These are phyloP conservation scores for Macrocentrus cingulum DNA, from an alignment of 1,140 invertebrate genomes.

Conservation along the genomic window DNA sequence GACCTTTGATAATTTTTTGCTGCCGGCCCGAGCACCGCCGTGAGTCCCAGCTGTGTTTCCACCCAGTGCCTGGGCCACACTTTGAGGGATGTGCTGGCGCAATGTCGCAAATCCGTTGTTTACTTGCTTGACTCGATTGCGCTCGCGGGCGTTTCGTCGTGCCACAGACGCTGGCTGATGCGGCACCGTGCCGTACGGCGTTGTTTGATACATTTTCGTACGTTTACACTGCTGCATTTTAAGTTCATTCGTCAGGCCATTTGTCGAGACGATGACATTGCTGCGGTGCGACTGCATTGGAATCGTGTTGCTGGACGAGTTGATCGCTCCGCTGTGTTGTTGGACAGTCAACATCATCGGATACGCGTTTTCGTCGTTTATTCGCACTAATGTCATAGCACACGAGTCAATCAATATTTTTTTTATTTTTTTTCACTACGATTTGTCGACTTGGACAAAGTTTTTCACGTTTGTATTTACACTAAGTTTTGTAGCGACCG, in stretches of 20 bases:
- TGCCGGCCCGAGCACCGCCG: constrained; percentile 65
- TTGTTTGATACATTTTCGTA: constrained; percentile 50
- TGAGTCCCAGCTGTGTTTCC: constrained; percentile 54
- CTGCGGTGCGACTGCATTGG: constrained; percentile 40
- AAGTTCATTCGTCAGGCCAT: constrained; percentile 29
- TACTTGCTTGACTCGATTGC: constrained; percentile 93
- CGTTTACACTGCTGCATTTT: constrained; percentile 44
- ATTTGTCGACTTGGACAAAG: not conserved
- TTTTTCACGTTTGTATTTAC: constrained; percentile 20
- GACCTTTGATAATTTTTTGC: constrained; percentile 92
- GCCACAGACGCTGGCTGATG: constrained; percentile 82
- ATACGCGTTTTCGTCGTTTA: constrained; percentile 39
- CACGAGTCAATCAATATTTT: constrained; percentile 20
- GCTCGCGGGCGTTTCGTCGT: constrained; percentile 86
- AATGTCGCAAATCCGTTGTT: constrained; percentile 91
- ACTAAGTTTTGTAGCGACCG: not conserved
- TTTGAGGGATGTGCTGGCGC: constrained; percentile 82
- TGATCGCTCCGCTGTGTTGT: constrained; percentile 36
- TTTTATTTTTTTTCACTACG: not conserved
- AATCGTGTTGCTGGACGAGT: not conserved
- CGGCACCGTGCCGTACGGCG: constrained; percentile 53
- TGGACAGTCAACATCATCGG: constrained; percentile 54
- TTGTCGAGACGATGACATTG: constrained; percentile 51
- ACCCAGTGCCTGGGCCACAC: constrained; percentile 69
- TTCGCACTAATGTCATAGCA: constrained; percentile 55